Conservation (phyloP, 2,113 vertebrate species). For the Thomomys bottae region DNA sequence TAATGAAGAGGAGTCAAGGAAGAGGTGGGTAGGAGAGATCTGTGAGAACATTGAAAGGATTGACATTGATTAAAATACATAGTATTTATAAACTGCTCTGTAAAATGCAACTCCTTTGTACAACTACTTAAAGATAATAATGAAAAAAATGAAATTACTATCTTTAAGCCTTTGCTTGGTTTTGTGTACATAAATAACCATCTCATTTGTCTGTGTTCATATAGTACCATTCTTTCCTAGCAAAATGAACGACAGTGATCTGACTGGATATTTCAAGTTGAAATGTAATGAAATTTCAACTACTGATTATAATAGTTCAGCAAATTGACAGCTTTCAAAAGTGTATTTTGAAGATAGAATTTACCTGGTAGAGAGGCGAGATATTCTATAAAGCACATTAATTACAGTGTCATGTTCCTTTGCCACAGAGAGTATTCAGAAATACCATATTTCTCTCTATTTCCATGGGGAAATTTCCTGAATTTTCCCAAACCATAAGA, state of each 20-base stretch:
- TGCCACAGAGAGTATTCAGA: neutral
- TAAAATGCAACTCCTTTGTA: too few relatives aligned
- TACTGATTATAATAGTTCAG: conserved; percentile 33
- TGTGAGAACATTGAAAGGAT: too few relatives aligned
- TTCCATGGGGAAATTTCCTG: conserved; percentile 61
- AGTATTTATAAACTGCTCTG: too few relatives aligned
- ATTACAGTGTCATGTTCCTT: conserved; percentile 11
- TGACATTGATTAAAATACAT: too few relatives aligned
- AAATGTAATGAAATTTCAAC: conserved; percentile 51
- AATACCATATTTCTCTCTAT: neutral
- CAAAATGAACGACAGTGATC: neutral
- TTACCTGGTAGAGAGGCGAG: conserved; percentile 31
- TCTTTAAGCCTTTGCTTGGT: conserved; percentile 41
- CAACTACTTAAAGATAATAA: too few relatives aligned
- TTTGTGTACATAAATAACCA: neutral
- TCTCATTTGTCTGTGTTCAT: neutral
- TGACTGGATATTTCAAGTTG: conserved; percentile 31
- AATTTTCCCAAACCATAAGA: conserved; percentile 36
- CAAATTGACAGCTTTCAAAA: conserved; percentile 37
- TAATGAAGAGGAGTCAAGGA: too few relatives aligned
- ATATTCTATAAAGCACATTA: conserved; percentile 14
- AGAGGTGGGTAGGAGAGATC: too few relatives aligned
- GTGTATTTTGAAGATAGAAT: conserved; percentile 14
- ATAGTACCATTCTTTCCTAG: neutral
- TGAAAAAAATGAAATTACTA: neutral